Evolutionary conservation across 2,113 vertebrate genomes (phyloP).

Genomic region (Heterochromis multidens): DNA sequence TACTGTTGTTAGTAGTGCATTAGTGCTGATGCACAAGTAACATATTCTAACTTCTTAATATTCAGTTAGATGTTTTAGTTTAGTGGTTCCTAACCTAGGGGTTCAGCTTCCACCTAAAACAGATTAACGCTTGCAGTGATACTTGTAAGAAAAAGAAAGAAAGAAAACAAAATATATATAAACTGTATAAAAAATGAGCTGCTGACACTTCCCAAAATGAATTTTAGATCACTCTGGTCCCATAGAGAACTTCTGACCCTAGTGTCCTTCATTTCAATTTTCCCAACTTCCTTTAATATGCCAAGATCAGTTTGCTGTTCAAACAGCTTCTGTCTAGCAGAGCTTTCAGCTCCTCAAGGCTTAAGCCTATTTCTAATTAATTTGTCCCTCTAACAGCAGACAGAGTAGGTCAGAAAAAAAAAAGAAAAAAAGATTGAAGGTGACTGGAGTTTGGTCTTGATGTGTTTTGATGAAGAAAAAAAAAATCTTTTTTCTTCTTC

Average conservation of each 20-base stretch:
- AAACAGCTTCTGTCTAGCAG: slow-evolving; percentile 40
- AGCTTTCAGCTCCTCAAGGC: slow-evolving; percentile 18
- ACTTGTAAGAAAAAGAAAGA: not conserved
- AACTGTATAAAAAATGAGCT: too few species aligned
- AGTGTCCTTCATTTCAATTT: slow-evolving; percentile 42
- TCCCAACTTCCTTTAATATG: slow-evolving; percentile 35
- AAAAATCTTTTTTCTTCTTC: not conserved
- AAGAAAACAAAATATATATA: not conserved
- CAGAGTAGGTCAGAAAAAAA: slow-evolving; percentile 20
- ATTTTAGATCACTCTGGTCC: not conserved
- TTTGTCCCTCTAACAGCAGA: slow-evolving; percentile 23
- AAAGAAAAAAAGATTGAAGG: slow-evolving; percentile 28
- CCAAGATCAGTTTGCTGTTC: slow-evolving; percentile 28
- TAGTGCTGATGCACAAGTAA: not conserved
- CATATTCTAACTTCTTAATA: not conserved
- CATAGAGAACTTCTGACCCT: not conserved
- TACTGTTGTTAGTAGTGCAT: not conserved
- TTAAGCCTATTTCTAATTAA: slow-evolving; percentile 51
- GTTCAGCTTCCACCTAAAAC: not conserved
- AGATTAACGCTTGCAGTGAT: too few species aligned
- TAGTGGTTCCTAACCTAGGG: not conserved
- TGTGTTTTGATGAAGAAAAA: not conserved
- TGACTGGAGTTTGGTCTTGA: not conserved
- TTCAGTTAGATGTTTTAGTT: not conserved
- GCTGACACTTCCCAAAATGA: not conserved